Evolutionary conservation across 1,140 invertebrate genomes (phyloP).

Genomic region (Lamellibrachia luymesi): DNA sequence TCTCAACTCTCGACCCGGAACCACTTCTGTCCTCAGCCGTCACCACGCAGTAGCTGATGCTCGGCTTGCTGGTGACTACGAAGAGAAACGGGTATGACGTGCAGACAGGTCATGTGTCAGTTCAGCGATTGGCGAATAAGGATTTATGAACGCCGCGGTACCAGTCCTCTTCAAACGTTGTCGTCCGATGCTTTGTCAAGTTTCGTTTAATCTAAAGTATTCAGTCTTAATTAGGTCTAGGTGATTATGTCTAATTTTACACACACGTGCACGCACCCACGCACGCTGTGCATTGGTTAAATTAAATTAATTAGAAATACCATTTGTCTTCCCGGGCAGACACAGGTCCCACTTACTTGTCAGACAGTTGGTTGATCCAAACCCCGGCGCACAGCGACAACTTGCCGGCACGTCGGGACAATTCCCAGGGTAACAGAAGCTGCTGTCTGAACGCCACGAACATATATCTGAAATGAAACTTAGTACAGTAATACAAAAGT

Average conservation of each 20-base stretch:
- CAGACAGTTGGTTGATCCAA: background rate
- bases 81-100: background rate
- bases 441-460: background rate
- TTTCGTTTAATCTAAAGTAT: too few species aligned
- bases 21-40: background rate
- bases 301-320: too few species aligned
- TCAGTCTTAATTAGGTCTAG: too few species aligned
- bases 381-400: conserved; percentile 6
- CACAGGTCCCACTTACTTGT: background rate
- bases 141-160: too few species aligned
- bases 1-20: background rate
- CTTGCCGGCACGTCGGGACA: background rate
- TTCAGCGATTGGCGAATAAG: too few species aligned
- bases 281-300: too few species aligned
- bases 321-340: too few species aligned
- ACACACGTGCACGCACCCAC: too few species aligned
- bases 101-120: too few species aligned
- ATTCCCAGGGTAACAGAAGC: background rate
- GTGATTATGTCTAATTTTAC: too few species aligned
- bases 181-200: too few species aligned
- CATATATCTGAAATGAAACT: background rate
- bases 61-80: background rate
- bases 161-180: too few species aligned
- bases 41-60: background rate
- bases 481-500: background rate